Evolutionary conservation across 2,113 vertebrate species (phyloP), one percentile per base, ranked within the genome.

Genomic region (Pseudorasbora parva): DNA sequence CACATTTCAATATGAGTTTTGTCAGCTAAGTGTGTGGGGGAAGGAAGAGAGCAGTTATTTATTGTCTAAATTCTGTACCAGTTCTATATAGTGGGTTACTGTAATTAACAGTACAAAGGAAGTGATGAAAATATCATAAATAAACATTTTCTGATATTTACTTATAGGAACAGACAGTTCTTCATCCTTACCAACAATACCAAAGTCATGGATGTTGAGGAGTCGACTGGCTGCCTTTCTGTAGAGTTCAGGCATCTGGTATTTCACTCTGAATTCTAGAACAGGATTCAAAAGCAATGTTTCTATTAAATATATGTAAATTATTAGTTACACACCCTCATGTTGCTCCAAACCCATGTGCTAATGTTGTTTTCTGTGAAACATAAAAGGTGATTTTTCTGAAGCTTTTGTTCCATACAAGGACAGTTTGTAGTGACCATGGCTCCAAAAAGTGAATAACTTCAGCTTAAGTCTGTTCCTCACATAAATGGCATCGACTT

Each of bases 181-280:
- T 95, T 97, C 83, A 97, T 99, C 87, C 95, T 96, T 86, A 97
- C 96, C 81, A 98, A 96, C 41, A 97, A 97, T 2, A 95, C 95
- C 88, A 99, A 99, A 94, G 97, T 96, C 8, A 99, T 99, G 98
- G 97, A 97, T 87, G 95, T 97, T 59, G 98, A 98, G 86, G 98
- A 99, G 80, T 97, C 96, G 14, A 97, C 96, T 0, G 97, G 98
- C 72, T 98, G 96, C 85, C 93, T 99, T 30, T 98, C 97, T 0
- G 98, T 98, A 56, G 97, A 98, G 91, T 99, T 99, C 85, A 94
- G 96, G 91, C 97, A 98, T 89, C 91, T 98, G 96, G 98, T 98
- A 91, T 92, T 27, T 27, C 3, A 80, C 14, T 30, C 9, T n/a
- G 33, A 73, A 43, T 64, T 82, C 73, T 72, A 43, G 6, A 23